Evolutionary conservation across 37 sponge, comb jelly and placozoan genomes (phyloP).

Genomic region (Ephydatia muelleri): DNA sequence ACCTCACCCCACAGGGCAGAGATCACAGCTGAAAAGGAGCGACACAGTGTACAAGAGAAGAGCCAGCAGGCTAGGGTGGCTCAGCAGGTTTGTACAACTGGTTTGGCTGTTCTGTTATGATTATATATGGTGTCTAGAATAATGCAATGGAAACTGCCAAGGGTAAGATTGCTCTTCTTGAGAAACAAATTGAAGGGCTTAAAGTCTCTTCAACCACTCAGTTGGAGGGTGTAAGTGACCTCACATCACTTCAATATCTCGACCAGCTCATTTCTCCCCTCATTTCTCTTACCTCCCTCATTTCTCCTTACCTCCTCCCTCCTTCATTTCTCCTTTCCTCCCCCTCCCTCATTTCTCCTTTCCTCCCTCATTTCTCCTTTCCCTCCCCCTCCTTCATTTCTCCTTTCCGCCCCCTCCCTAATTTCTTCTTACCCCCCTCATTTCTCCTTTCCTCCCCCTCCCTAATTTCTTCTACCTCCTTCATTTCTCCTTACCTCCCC

Average conservation of each 20-base stretch:
- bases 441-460: no score
- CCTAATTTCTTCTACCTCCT: no score
- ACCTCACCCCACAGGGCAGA: conserved; percentile 9
- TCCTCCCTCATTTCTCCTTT: no score
- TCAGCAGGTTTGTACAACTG: conserved; percentile 11
- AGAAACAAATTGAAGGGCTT: conserved; percentile 34
- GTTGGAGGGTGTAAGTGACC: neutral
- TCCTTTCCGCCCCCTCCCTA: no score
- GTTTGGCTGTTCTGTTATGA: neutral
- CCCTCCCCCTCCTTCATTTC: no score
- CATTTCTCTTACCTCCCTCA: neutral
- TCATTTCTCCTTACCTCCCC: no score
- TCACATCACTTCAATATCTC: no score
- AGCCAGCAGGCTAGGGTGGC: conserved; percentile 22
- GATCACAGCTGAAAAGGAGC: conserved; percentile 18
- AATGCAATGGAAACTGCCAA: conserved; percentile 4
- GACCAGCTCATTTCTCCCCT: no score
- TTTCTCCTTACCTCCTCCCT: neutral
- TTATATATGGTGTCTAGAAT: neutral
- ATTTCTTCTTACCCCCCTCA: no score
- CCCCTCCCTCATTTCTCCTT: no score
- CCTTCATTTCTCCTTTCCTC: neutral
- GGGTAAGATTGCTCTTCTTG: conserved; percentile 25
- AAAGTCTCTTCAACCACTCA: neutral
- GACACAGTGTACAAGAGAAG: conserved; percentile 13